phyloP scores from a whole-genome alignment of 2,113 vertebrate species.

The Myotis lucifugus region DNA sequence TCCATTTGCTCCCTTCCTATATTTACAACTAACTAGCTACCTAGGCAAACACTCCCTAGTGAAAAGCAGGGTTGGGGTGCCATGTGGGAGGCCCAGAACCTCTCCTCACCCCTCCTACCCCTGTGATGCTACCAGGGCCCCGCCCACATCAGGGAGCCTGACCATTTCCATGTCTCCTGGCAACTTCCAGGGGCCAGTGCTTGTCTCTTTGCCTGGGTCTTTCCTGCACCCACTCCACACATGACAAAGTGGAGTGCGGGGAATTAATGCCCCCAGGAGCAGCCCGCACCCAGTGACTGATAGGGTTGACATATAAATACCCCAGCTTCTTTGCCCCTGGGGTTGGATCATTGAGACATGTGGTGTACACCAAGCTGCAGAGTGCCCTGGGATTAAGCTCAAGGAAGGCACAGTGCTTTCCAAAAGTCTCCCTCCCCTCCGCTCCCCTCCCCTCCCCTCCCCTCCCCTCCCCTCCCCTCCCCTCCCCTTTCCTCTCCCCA shows the following conservation, averaged over 20 bases:
- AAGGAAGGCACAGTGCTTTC: neutral
- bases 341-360: neutral
- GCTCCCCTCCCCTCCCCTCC: no score
- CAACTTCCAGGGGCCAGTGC: neutral
- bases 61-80: neutral
- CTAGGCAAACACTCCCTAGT: neutral
- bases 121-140: no score
- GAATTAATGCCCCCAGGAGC: no score
- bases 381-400: neutral
- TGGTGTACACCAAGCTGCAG: neutral
- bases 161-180: neutral
- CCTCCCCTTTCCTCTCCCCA: neutral
- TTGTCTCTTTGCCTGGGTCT: neutral
- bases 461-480: no score
- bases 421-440: neutral
- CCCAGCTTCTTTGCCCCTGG: neutral
- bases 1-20: neutral
- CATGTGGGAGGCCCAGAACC: neutral
- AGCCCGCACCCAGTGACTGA: neutral
- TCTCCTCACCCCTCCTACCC: neutral
- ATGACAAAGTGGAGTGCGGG: neutral
- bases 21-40: neutral
- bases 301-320: neutral
- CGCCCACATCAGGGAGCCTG: fast-evolving
- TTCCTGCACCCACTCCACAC: neutral